Evolutionary conservation across 2,888 invertebrate genomes (phyloP), one percentile per base, ranked within the genome.

Genomic region (Carterocephalus palaemon): DNA sequence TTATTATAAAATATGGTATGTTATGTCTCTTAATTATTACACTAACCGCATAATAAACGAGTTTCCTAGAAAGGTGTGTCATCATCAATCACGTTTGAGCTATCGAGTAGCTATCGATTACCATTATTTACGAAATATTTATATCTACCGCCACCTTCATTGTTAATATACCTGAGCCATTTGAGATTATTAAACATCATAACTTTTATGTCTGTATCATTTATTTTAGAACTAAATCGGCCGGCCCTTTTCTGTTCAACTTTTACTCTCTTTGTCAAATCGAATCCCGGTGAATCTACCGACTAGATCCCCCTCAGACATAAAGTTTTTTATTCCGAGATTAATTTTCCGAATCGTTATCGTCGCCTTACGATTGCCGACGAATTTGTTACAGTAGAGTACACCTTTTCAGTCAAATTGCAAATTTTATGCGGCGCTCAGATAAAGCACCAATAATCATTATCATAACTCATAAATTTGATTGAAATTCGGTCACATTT

Each of bases 401-500:
- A 79, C 85, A 84, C 82, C 86, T 86, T 84, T 86, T 84, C 81
- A 81, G 63, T 75, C 64, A 75, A 82, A 84, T 84, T 78, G 79
- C 77, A 79, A 84, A 84, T 83, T 81, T 81, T 76, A 78, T 78
- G 83, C 78, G 76, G 51, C 64, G 64, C 73, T 59, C 69, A 64
- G 83, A 84, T 85, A 84, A 84, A 82, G 76, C 74, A 70, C 80
- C 82, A 82, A 82, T 80, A 82, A 84, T 85, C 79, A 84, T 85
- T 84, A 84, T 85, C 76, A 81, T 83, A 83, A 83, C 70, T 85
- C 82, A 83, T 86, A 85, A 85, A 85, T 84, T 84, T 81, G 80
- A 86, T 85, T 84, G 85, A 85, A 85, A 81, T 83, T 83, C 76
- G 82, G 83, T 83, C 77, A 83, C 80, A 84, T 83, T 84, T 81